Percentiles rank a stretch among this genome's conserved stretches.
Conservation (phyloP, 2,797 vertebrate genomes). For the Chaunax sp. region DNA sequence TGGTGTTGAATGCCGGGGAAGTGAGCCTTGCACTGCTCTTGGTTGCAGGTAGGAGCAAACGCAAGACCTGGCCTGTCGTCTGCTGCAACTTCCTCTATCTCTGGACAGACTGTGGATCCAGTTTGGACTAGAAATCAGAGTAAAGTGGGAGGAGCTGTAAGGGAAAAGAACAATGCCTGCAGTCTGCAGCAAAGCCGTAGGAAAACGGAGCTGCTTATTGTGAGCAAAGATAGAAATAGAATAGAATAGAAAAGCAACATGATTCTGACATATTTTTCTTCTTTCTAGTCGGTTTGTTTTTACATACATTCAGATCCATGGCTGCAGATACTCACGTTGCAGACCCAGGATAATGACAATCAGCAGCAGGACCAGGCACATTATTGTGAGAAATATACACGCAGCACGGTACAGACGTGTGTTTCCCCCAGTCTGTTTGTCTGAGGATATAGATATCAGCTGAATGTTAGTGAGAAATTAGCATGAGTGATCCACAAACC, state of each 20-base stretch:
- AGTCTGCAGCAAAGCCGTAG: slow-evolving; percentile 16
- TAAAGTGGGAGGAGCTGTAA: slow-evolving; percentile 31
- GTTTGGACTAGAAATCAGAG: slow-evolving; percentile 51
- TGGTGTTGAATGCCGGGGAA: background rate
- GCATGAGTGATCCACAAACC: slow-evolving; percentile 5
- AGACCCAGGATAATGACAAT: slow-evolving; percentile 53
- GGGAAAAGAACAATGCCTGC: background rate
- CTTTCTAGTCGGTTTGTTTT: background rate
- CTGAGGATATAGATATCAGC: slow-evolving; percentile 33
- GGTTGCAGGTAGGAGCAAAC: slow-evolving; percentile 24
- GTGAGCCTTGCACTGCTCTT: slow-evolving; percentile 20
- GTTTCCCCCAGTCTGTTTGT: slow-evolving; percentile 14
- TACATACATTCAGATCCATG: slow-evolving; percentile 3
- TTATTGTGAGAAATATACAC: slow-evolving; percentile 58
- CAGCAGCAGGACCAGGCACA: slow-evolving; percentile 73
- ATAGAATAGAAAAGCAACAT: background rate
- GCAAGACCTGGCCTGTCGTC: accelerated
- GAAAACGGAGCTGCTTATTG: background rate
- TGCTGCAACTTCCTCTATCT: accelerated
- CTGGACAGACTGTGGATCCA: slow-evolving; percentile 28
- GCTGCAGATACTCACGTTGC: slow-evolving; percentile 75
- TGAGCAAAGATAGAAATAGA: too few relatives aligned
- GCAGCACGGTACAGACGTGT: slow-evolving; percentile 50
- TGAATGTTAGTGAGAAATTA: slow-evolving; percentile 14
- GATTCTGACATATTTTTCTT: slow-evolving; percentile 3